Evolutionary conservation across 2,113 vertebrate genomes (phyloP), one percentile per base, ranked within the genome.

Genomic region (Tragelaphus strepsiceros): DNA sequence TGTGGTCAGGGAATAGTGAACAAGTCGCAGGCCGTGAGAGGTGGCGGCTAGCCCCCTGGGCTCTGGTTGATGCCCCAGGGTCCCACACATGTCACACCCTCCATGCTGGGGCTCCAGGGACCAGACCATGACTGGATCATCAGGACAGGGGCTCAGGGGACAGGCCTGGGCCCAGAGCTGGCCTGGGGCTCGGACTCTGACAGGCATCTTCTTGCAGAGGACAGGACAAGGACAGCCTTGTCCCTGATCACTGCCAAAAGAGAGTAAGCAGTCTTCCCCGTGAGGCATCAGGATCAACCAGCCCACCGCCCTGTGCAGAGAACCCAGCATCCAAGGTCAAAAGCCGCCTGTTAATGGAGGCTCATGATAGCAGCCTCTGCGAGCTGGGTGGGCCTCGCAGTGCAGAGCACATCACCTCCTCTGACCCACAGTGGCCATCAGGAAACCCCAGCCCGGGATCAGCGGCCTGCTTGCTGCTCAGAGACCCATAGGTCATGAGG

Each of bases 391-490:
- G 53, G 12, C 24, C 24, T 51, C 15, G 1, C 8, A 6, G 19
- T 35, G 0, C 30, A 54, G 28, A 0, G 62, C 61, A 88, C n/a
- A 21, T 49, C 35, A 32, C 30, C 28, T 51, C 19, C 4, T 14
- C 17, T 1, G 19, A 59, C 30, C 24, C 49, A 19, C 3, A 1
- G 2, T 21, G 74, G 35, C 35, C 32, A 0, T 54, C 2, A 1
- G 39, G 61, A 32, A 56, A 19, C 5, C 39, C 30, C 62, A 80
- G 71, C 30, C 21, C 14, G 14, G 49, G 17, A n/a, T 64, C 56
- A 32, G 84, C n/a, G 8, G 12, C 85, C 32, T 62, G 51, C 59
- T 26, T 3, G 0, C 59, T 30, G 2, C 59, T 43, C 54, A 28
- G 81, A 84, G 32, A 35, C 54, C 56, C 2, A 9, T 7, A 32